phyloP scores from a whole-genome alignment of 2,113 vertebrate species.

The Labeo catla region DNA sequence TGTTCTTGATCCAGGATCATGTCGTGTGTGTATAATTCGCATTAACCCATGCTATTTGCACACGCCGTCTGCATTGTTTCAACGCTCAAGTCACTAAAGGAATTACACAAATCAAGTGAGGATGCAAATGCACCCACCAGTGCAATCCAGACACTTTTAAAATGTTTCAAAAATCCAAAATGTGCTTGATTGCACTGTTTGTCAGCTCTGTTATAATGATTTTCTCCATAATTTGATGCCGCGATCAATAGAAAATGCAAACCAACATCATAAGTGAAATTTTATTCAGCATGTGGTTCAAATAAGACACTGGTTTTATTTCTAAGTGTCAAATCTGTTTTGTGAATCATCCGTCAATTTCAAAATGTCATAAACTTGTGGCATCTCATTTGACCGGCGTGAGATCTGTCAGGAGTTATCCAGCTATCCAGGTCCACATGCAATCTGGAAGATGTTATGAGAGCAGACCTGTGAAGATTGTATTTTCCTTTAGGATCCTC shows the following conservation, averaged over 20 bases:
- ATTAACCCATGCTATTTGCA: neutral
- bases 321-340: neutral
- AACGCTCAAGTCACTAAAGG: neutral
- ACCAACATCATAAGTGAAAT: neutral
- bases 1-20: slow-evolving; percentile 10
- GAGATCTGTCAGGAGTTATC: slow-evolving; percentile 4
- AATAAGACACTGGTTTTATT: neutral
- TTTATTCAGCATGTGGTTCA: neutral
- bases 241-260: neutral
- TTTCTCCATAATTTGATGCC: neutral
- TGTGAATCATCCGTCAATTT: neutral
- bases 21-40: slow-evolving; percentile 12
- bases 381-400: slow-evolving; percentile 24
- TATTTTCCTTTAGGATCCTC: slow-evolving; percentile 38
- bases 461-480: slow-evolving; percentile 34
- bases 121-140: neutral
- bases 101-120: slow-evolving; percentile 6
- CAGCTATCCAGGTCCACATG: neutral
- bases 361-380: slow-evolving; percentile 10
- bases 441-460: slow-evolving; percentile 41
- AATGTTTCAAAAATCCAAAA: neutral
- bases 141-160: slow-evolving; percentile 4
- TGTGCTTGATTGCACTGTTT: neutral
- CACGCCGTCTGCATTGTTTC: neutral
- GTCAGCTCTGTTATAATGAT: neutral